Evolutionary conservation across 2,888 invertebrate species (phyloP).

Genomic region (Malthinus flaveolus): DNA sequence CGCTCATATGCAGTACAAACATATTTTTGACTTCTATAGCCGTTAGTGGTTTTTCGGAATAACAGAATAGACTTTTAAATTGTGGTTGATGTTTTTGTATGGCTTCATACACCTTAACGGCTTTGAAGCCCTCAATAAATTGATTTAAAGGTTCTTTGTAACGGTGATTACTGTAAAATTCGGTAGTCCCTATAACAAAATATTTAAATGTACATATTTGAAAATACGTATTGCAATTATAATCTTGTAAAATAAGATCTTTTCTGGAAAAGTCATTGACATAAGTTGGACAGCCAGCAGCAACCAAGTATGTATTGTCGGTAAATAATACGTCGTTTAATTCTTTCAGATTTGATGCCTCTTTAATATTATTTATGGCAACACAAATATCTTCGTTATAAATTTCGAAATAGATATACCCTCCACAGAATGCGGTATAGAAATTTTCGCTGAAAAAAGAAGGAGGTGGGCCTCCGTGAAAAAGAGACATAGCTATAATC

Average conservation of each 20-base stretch:
- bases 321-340: not conserved
- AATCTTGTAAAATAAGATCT: not conserved
- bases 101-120: not conserved
- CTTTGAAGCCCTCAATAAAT: not conserved
- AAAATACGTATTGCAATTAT: no score
- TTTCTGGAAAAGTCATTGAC: not conserved
- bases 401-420: no score
- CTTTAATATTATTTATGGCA: not conserved
- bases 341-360: not conserved
- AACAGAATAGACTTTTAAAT: not conserved
- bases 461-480: not conserved
- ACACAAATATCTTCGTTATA: not conserved
- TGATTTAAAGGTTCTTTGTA: not conserved
- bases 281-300: not conserved
- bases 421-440: not conserved
- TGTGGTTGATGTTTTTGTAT: not conserved
- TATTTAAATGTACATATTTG: not conserved
- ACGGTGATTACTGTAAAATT: not conserved
- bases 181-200: not conserved
- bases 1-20: not conserved
- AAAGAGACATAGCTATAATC: not conserved
- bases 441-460: not conserved
- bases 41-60: not conserved
- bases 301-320: not conserved
- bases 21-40: not conserved